These are phyloP conservation scores for Atrichornis clamosus DNA, from an alignment of 2,113 vertebrate genomes.

Conservation along the genomic window DNA sequence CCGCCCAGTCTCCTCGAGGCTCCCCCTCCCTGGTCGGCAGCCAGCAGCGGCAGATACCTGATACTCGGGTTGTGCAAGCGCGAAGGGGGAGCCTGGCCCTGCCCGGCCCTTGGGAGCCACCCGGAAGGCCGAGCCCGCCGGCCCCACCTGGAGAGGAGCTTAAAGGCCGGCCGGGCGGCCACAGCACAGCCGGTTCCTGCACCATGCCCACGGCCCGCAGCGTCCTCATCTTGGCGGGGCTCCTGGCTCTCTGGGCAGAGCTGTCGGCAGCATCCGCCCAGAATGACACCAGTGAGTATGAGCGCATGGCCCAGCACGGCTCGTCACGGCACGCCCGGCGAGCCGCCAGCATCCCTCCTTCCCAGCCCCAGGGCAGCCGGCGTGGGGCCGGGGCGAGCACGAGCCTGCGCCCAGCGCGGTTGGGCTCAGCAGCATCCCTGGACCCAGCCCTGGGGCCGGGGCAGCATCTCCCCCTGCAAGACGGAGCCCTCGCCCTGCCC, in stretches of 20 bases:
- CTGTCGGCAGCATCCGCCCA: slow-evolving; percentile 41
- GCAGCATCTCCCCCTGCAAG: neutral
- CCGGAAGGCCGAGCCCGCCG: slow-evolving; percentile 52
- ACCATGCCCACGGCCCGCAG: slow-evolving; percentile 48
- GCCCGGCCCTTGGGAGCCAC: slow-evolving; percentile 52
- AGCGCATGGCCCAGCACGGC: neutral
- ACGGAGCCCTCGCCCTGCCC: neutral
- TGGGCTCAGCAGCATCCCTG: neutral
- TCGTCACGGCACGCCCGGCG: neutral
- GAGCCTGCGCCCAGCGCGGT: fast-evolving
- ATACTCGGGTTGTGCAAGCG: slow-evolving; percentile 63
- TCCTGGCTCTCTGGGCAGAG: slow-evolving; percentile 51
- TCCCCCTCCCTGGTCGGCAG: slow-evolving; percentile 61
- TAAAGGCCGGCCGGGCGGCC: slow-evolving; percentile 40
- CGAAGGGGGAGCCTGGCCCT: slow-evolving; percentile 50
- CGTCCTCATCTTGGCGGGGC: slow-evolving; percentile 41
- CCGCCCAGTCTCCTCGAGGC: slow-evolving; percentile 14
- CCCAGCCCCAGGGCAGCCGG: neutral
- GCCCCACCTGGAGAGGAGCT: slow-evolving; percentile 61
- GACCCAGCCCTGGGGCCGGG: neutral
- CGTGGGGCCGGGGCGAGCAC: neutral
- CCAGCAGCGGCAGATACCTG: slow-evolving; percentile 55
- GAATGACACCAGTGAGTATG: slow-evolving; percentile 65
- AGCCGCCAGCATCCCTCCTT: neutral
- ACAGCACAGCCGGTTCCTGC: slow-evolving; percentile 7